These are phyloP conservation scores for Numenius arquata DNA, from an alignment of 2,113 vertebrate species.

Conservation along the genomic window DNA sequence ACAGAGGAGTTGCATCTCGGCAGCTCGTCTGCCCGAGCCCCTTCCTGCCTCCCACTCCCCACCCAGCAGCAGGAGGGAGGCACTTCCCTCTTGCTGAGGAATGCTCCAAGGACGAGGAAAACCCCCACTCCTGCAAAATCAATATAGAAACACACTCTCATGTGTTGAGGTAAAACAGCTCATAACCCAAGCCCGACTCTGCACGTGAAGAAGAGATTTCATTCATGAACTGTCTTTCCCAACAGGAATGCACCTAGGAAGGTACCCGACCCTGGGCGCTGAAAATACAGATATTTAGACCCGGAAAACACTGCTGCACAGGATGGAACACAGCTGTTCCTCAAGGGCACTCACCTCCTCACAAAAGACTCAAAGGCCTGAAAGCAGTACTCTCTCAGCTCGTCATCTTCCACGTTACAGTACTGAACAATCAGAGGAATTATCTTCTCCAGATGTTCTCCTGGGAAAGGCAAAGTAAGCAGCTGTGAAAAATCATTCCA, in stretches of 20 bases:
- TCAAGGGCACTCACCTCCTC: slow-evolving; percentile 74
- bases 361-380: slow-evolving; percentile 93
- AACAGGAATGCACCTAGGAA: neutral
- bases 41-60: neutral
- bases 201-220: neutral
- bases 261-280: neutral
- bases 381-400: slow-evolving; percentile 91
- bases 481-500: neutral
- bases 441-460: slow-evolving; percentile 89
- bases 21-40: neutral
- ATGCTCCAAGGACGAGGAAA: neutral
- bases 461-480: slow-evolving; percentile 62
- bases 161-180: neutral
- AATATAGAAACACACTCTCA: neutral
- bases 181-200: neutral
- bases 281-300: accelerated
- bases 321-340: neutral
- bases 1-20: neutral
- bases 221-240: neutral
- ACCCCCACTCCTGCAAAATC: neutral
- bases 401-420: slow-evolving; percentile 88
- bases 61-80: neutral
- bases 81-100: neutral
- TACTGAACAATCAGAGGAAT: slow-evolving; percentile 88
- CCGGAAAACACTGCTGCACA: neutral